phyloP scores from a whole-genome alignment of 2,113 vertebrate species.

The Eptesicus fuscus region DNA sequence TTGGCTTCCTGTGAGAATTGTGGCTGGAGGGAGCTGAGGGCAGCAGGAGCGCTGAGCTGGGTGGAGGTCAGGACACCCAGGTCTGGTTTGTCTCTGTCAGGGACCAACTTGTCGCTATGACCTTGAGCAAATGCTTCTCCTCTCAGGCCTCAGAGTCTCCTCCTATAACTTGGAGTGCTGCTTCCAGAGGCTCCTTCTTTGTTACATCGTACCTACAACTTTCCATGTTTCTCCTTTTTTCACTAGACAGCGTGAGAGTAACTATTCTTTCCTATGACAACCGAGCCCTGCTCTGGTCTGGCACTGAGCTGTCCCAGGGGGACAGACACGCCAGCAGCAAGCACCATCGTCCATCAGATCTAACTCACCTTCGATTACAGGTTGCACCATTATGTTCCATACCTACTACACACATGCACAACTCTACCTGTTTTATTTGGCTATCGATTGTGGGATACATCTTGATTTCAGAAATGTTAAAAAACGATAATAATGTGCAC shows the following conservation, averaged over 20 bases:
- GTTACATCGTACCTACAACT: neutral
- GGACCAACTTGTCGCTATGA: neutral
- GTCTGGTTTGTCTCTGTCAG: neutral
- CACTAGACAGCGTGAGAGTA: neutral
- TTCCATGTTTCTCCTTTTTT: neutral
- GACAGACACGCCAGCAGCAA: neutral
- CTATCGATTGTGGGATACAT: neutral
- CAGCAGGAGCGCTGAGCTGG: neutral
- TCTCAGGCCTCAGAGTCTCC: neutral
- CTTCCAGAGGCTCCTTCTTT: rapidly evolving
- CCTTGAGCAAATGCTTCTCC: neutral
- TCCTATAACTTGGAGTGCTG: neutral
- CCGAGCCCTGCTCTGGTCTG: neutral
- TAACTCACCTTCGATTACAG: neutral
- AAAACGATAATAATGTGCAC: neutral
- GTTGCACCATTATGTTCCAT: neutral
- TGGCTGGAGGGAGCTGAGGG: neutral
- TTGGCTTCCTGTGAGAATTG: neutral
- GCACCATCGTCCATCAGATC: neutral
- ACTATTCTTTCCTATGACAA: neutral
- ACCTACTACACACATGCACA: neutral
- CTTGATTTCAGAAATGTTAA: neutral
- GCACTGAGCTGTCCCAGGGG: neutral
- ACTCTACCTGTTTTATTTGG: neutral
- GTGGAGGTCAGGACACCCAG: neutral